These are phyloP conservation scores for Nebria salina DNA, from an alignment of 2,888 invertebrate species.

Conservation along the genomic window DNA sequence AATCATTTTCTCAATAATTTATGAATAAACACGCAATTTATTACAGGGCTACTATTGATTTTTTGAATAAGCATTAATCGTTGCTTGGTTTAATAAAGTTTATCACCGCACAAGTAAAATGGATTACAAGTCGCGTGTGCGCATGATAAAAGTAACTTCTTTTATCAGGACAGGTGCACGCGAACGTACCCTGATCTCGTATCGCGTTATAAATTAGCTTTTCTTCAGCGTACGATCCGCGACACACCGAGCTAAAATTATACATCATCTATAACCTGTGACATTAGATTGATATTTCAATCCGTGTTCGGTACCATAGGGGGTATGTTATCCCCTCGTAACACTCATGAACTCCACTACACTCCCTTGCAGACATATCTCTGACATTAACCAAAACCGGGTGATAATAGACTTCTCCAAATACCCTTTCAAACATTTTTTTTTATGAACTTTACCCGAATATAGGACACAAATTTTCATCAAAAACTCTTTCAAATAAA, in stretches of 20 bases:
- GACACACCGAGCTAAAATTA: slow-evolving; percentile 20
- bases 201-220: slow-evolving; percentile 17
- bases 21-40: neutral
- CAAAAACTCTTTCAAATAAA: neutral
- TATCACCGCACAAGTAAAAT: slow-evolving; percentile 6
- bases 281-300: slow-evolving; percentile 34
- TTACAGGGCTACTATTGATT: neutral
- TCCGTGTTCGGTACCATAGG: slow-evolving; percentile 3
- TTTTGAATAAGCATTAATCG: neutral
- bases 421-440: slow-evolving; percentile 6
- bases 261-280: slow-evolving; percentile 25
- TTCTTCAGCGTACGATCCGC: slow-evolving; percentile 8
- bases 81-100: slow-evolving; percentile 4
- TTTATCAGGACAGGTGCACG: slow-evolving; percentile 23
- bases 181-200: neutral
- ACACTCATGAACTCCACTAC: neutral
- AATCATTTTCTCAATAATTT: no score
- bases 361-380: neutral
- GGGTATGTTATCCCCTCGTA: slow-evolving; percentile 1
- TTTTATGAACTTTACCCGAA: neutral
- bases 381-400: slow-evolving; percentile 4
- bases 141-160: slow-evolving; percentile 7
- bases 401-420: slow-evolving; percentile 9
- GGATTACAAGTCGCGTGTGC: slow-evolving; percentile 11
- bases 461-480: neutral